Conservation (phyloP, 2,797 vertebrate species). For the Novumbra hubbsi region DNA sequence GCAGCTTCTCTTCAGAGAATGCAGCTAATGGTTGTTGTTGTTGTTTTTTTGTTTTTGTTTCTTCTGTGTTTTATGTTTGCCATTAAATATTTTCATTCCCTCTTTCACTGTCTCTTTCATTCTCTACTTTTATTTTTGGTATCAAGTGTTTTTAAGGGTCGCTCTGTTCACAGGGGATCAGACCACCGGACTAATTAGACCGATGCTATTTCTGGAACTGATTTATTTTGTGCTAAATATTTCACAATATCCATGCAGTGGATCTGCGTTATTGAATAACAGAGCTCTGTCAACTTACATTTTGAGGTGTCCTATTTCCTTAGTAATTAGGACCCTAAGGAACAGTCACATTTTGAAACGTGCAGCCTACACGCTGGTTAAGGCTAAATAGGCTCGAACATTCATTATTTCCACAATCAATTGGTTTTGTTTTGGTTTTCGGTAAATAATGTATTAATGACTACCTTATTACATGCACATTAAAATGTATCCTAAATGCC, state of each 20-base stretch:
- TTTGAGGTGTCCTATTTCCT: slow-evolving; percentile 35
- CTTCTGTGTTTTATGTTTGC: slow-evolving; percentile 5
- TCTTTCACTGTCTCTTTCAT: slow-evolving; percentile 6
- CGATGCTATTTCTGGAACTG: slow-evolving; percentile 34
- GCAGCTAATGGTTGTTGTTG: slow-evolving; percentile 14
- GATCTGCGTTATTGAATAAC: slow-evolving; percentile 18
- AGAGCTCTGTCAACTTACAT: slow-evolving; percentile 19
- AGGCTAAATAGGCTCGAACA: neutral
- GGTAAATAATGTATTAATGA: neutral
- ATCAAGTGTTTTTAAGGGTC: slow-evolving; percentile 18
- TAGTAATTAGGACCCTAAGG: slow-evolving; percentile 18
- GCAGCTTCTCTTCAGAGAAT: slow-evolving; percentile 7
- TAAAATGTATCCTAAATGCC: neutral
- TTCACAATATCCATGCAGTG: slow-evolving; percentile 13
- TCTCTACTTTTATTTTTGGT: neutral
- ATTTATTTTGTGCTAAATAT: slow-evolving; percentile 31
- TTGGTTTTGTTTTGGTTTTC: neutral
- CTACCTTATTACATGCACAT: neutral
- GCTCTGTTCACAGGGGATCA: slow-evolving; percentile 14
- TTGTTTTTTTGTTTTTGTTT: neutral
- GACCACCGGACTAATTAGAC: slow-evolving; percentile 32
- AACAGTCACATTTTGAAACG: slow-evolving; percentile 19
- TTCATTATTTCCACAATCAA: neutral
- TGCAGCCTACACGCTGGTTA: neutral
- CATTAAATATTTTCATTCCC: neutral